Base-by-base conservation (phyloP, 2,113 vertebrate species). In the Ifrita kowaldi region DNA sequence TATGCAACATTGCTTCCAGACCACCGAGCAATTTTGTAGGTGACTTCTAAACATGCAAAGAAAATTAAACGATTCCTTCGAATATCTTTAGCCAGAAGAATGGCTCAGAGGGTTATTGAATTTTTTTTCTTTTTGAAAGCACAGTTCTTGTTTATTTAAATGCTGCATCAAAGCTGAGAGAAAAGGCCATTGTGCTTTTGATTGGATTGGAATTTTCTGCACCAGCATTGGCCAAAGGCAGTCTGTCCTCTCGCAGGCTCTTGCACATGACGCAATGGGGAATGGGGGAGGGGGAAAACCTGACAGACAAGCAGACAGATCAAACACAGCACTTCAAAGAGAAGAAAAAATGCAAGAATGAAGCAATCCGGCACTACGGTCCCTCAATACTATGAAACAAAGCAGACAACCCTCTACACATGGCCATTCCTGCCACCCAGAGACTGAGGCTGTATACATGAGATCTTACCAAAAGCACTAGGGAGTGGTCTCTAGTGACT, bases 301-400 rank as follows among this genome's bases (percentile, higher is more conserved):
- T 87, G 98, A 98, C 97, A 98, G 98, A 98, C 98, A 98, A 84
- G 96, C 93, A 97, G 97, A 98, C 97, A 98, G 98, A 98, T 98
- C 98, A 97, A 98, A 98, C 98, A 97, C 91, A 97, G 97, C 98
- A 98, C 97, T 98, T 98, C 98, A 98, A 98, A 99, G 98, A 91
- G 96, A 83, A 88, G 93, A 87, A 90, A 97, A 98, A 98, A 97
- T 94, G 91, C 91, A 95, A 96, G 97, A 97, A 96, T 82, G 97
- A 96, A 97, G 97, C 96, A 83, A 83, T 73, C 95, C 82, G 7
- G 92, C 86, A 46, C 82, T 87, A 59, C 69, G 71, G 97, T 97
- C 97, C 98, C 98, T 95, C 79, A 94, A 96, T 95, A 94, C 90
- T 69, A 20, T 35, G 83, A 97, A 97, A 97, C 97, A 98, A 98